Conservation (phyloP, 2,113 vertebrate species). For the Dunckerocampus dactyliophorus region DNA sequence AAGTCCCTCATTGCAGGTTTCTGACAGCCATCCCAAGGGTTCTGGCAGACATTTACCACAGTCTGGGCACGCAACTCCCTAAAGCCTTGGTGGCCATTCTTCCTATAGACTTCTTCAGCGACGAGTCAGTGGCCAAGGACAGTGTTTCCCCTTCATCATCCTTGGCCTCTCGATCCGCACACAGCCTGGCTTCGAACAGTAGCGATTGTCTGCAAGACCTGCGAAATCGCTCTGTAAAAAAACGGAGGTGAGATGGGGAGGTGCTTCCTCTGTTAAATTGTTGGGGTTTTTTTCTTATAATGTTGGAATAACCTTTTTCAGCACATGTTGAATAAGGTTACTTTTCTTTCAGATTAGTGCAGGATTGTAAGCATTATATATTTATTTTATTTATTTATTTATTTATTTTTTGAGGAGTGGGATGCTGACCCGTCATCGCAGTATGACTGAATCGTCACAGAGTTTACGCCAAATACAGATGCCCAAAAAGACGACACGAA, state of each 20-base stretch:
- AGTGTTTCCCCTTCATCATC: slow-evolving; percentile 73
- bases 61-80: slow-evolving; percentile 85
- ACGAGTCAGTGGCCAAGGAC: slow-evolving; percentile 82
- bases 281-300: not conserved
- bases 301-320: not conserved
- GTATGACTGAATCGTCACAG: slow-evolving; percentile 85
- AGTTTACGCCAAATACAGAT: slow-evolving; percentile 89
- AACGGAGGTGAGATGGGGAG: slow-evolving; percentile 74
- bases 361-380: not conserved
- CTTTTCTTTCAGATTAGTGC: not conserved
- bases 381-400: too few species aligned
- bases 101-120: slow-evolving; percentile 89
- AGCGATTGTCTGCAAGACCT: slow-evolving; percentile 80
- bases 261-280: not conserved
- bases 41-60: slow-evolving; percentile 83
- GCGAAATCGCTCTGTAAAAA: slow-evolving; percentile 80
- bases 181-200: slow-evolving; percentile 26
- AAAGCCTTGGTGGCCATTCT: slow-evolving; percentile 78
- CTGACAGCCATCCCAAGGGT: slow-evolving; percentile 76
- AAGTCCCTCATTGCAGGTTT: slow-evolving; percentile 70
- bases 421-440: slow-evolving; percentile 84
- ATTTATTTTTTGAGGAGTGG: slow-evolving; percentile 71
- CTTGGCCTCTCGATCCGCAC: slow-evolving; percentile 52
- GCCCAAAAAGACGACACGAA: slow-evolving; percentile 73
- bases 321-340: not conserved